A percentile compares a stretch with the other conserved stretches of the same genome.
Conservation (phyloP, 2,797 vertebrate genomes). For the Sebastiscus albofasciatus region DNA sequence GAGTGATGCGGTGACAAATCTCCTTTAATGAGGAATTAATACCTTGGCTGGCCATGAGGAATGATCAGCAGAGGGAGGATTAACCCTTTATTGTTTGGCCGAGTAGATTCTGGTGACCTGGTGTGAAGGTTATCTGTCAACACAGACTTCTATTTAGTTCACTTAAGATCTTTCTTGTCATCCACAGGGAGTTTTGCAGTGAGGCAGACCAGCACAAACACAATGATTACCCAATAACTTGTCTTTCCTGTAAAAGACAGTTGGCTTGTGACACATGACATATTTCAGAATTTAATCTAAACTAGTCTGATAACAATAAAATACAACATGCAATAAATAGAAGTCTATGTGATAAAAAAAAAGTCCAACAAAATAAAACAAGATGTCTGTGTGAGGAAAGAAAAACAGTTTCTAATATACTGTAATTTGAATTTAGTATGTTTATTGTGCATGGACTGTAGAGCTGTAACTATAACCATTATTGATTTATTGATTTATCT, state of each 20-base stretch:
- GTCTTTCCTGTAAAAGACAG: not conserved
- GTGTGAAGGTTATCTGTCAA: not conserved
- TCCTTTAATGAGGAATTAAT: slow-evolving; percentile 83
- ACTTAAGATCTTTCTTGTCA: not conserved
- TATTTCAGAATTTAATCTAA: not conserved
- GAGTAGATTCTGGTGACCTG: not conserved
- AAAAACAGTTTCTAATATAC: not conserved
- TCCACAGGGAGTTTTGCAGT: not conserved
- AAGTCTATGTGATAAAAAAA: not conserved
- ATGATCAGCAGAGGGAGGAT: slow-evolving; percentile 80
- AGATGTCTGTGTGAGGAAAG: not conserved
- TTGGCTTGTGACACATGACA: not conserved
- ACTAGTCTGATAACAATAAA: not conserved
- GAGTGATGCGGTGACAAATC: slow-evolving; percentile 79
- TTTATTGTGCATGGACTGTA: not conserved
- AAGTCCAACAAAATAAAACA: not conserved
- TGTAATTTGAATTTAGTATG: not conserved
- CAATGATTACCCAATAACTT: not conserved
- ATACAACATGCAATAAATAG: not conserved
- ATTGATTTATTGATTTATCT: not conserved
- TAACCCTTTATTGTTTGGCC: slow-evolving; percentile 79
- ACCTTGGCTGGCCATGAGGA: slow-evolving; percentile 55
- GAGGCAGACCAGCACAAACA: not conserved
- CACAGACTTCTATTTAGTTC: not conserved
- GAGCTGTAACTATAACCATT: not conserved